Conservation (phyloP, 2,797 vertebrate species). For the Microctenopoma lineatum region DNA sequence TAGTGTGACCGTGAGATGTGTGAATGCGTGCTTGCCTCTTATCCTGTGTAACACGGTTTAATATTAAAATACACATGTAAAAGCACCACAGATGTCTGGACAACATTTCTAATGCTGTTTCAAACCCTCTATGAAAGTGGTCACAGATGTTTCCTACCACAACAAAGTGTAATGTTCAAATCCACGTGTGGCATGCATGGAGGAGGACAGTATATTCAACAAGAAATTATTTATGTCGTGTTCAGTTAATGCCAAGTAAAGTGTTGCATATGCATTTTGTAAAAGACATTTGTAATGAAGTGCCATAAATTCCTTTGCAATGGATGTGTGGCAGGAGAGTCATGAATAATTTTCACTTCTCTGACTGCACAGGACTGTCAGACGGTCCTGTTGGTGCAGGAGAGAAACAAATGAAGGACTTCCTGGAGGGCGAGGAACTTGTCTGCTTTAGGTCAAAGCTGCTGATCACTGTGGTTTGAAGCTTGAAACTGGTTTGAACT, state of each 20-base stretch:
- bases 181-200: neutral
- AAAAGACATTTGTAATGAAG: neutral
- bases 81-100: neutral
- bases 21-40: neutral
- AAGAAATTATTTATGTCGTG: neutral
- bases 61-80: constrained; percentile 17
- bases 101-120: constrained; percentile 9
- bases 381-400: constrained; percentile 12
- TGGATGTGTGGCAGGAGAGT: neutral
- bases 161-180: constrained; percentile 13
- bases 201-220: too few species aligned
- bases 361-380: constrained; percentile 3
- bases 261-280: neutral
- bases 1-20: constrained; percentile 2
- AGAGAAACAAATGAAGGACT: neutral
- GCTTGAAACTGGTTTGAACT: neutral
- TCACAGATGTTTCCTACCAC: constrained; percentile 11
- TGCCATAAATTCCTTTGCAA: constrained; percentile 4
- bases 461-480: neutral
- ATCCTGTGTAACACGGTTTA: neutral
- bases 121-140: constrained; percentile 5
- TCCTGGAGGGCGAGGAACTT: neutral
- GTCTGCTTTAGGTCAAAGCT: neutral
- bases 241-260: neutral
- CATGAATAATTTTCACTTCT: constrained; percentile 25